Evolutionary conservation across 2,888 invertebrate genomes (phyloP).

Genomic region (Melinaea marsaeus): DNA sequence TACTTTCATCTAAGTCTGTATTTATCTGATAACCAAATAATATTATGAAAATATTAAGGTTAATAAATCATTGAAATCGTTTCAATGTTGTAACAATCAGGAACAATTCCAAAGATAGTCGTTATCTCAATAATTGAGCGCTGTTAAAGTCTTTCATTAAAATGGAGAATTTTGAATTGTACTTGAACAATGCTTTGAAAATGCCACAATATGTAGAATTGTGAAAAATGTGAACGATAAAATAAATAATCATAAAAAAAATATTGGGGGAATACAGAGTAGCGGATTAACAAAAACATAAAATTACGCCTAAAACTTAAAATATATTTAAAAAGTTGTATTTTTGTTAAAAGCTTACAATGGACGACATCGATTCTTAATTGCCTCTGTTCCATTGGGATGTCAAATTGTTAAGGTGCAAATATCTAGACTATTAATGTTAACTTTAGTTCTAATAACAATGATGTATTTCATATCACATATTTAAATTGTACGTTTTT

Average conservation of each 20-base stretch:
- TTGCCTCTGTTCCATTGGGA: not conserved
- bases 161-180: constrained; percentile 16
- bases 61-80: not conserved
- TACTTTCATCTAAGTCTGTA: too few relatives aligned
- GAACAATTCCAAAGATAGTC: constrained; percentile 15
- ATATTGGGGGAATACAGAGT: too few relatives aligned
- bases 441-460: not conserved
- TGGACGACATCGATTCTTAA: not conserved
- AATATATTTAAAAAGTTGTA: constrained; percentile 1
- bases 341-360: not conserved
- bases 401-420: not conserved
- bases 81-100: constrained; percentile 9
- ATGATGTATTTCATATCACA: too few relatives aligned
- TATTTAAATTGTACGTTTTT: too few relatives aligned
- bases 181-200: constrained; percentile 19
- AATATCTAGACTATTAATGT: not conserved
- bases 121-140: not conserved
- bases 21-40: too few relatives aligned
- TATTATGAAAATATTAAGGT: too few relatives aligned
- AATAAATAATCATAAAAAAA: not conserved
- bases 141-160: constrained; percentile 29
- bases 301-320: not conserved
- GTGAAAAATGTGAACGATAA: constrained; percentile 2
- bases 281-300: not conserved
- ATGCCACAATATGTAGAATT: constrained; percentile 11